These are phyloP conservation scores for Vanessa cardui DNA, from an alignment of 2,888 invertebrate genomes.

Conservation along the genomic window DNA sequence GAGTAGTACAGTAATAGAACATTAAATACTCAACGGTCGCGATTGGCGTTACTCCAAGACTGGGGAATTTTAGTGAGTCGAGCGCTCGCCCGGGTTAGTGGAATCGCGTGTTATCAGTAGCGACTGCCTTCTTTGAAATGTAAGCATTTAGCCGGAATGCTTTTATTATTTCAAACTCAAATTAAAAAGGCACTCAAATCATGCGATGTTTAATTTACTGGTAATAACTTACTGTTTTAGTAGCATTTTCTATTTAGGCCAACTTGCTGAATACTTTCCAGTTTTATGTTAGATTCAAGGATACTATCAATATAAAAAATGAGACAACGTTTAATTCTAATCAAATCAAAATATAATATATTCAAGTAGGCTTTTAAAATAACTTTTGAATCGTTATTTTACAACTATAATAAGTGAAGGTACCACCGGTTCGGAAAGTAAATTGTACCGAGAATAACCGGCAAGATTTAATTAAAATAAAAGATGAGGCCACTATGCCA, in stretches of 20 bases:
- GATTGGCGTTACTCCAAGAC: slow-evolving; percentile 41
- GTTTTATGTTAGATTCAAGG: not conserved
- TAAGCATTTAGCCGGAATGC: slow-evolving; percentile 6
- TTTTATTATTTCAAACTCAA: slow-evolving; percentile 9
- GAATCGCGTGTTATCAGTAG: slow-evolving; percentile 10
- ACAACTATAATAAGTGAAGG: too few relatives aligned
- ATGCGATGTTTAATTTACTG: slow-evolving; percentile 5
- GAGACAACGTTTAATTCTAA: too few relatives aligned
- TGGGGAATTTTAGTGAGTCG: slow-evolving; percentile 35
- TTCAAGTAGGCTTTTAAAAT: too few relatives aligned
- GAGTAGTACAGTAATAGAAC: slow-evolving; percentile 36
- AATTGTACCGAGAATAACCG: too few relatives aligned
- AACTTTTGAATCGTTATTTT: too few relatives aligned
- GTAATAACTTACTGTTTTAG: slow-evolving; percentile 1
- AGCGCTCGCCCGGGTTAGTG: slow-evolving; percentile 6
- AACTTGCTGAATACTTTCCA: too few relatives aligned
- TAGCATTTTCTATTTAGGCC: not conserved
- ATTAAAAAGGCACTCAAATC: slow-evolving; percentile 1
- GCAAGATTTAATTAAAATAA: too few relatives aligned
- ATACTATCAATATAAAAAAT: not conserved
- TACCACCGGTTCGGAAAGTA: too few relatives aligned
- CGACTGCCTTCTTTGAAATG: slow-evolving; percentile 9
- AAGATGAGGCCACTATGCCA: too few relatives aligned
- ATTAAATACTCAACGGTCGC: slow-evolving; percentile 35
- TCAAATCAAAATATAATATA: too few relatives aligned